Conservation (phyloP, 2,888 invertebrate genomes). For the Osedax frankpressi region DNA sequence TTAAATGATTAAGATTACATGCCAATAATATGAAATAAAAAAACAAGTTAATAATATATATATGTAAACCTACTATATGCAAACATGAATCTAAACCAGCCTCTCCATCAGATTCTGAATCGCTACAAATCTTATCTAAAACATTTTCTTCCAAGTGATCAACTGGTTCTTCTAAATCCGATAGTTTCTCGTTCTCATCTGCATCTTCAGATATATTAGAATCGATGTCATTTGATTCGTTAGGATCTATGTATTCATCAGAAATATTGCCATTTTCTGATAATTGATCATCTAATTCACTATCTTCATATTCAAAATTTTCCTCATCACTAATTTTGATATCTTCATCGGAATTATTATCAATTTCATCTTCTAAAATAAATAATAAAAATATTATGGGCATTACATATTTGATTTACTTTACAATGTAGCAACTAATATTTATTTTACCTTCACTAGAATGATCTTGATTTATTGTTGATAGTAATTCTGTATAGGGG, state of each 20-base stretch:
- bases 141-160: neutral
- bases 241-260: neutral
- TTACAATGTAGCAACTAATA: neutral
- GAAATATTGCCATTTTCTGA: neutral
- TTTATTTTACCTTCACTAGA: neutral
- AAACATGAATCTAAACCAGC: neutral
- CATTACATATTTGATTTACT: neutral
- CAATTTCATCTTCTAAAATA: neutral
- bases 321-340: neutral
- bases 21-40: too few relatives aligned
- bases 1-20: too few relatives aligned
- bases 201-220: neutral
- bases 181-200: neutral
- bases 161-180: neutral
- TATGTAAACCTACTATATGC: too few relatives aligned
- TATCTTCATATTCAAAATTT: neutral
- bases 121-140: neutral
- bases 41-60: too few relatives aligned
- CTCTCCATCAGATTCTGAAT: neutral
- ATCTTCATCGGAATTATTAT: neutral
- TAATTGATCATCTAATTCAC: neutral
- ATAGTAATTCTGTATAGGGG: neutral
- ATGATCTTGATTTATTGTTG: neutral
- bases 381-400: neutral
- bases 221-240: neutral